phyloP scores from a whole-genome alignment of 2,113 vertebrate species.

The Myotis lucifugus region DNA sequence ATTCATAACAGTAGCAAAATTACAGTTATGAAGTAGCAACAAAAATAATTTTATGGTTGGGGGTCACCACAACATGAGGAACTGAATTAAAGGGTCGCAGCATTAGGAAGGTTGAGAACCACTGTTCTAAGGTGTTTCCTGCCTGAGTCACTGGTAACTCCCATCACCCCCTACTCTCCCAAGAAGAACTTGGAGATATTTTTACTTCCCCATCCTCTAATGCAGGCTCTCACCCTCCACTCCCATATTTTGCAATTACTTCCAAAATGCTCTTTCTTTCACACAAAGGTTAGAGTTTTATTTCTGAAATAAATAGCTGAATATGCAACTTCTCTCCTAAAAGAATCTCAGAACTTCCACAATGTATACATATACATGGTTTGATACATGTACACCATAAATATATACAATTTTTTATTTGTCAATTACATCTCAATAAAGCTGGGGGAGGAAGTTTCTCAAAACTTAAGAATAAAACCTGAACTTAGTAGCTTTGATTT shows the following conservation, averaged over 20 bases:
- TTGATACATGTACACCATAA: not conserved
- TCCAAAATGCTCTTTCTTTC: not conserved
- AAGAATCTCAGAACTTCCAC: not conserved
- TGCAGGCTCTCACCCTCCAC: not conserved
- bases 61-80: no score
- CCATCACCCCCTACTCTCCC: not conserved
- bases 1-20: no score
- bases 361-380: not conserved
- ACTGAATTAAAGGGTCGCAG: no score
- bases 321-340: not conserved
- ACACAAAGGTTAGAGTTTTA: not conserved
- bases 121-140: not conserved
- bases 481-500: not conserved
- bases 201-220: not conserved
- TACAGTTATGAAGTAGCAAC: no score
- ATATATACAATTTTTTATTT: not conserved
- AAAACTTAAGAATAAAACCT: not conserved
- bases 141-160: not conserved
- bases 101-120: no score
- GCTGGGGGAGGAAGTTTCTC: not conserved
- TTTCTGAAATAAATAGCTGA: not conserved
- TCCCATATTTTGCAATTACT: not conserved
- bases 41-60: no score
- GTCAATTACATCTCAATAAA: not conserved
- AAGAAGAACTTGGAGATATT: not conserved